Conservation (phyloP, 2,113 vertebrate species). For the Limnothrissa miodon region DNA sequence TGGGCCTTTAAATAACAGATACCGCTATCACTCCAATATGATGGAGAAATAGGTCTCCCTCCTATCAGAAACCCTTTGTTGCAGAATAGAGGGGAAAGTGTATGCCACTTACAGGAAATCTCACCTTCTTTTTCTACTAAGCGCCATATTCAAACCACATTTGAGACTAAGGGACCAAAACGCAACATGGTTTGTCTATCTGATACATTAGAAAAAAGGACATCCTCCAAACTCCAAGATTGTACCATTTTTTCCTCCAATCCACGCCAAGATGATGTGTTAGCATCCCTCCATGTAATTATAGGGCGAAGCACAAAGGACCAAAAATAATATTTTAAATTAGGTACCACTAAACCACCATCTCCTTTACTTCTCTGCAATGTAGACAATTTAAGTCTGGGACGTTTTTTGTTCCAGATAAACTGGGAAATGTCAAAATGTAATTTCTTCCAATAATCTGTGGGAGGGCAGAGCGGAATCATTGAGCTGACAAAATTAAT, state of each 20-base stretch:
- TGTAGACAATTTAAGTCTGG: no score
- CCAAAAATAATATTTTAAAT: no score
- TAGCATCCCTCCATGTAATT: no score
- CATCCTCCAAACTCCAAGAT: no score
- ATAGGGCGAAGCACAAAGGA: no score
- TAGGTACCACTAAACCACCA: no score
- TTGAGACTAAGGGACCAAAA: slow-evolving; percentile 1
- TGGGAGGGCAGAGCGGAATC: no score
- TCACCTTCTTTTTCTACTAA: background rate
- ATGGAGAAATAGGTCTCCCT: background rate
- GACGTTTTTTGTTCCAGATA: no score
- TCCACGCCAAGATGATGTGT: no score
- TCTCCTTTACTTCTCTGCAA: no score
- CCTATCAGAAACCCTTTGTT: slow-evolving; percentile 15
- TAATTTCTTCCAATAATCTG: background rate
- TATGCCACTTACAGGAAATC: slow-evolving; percentile 4
- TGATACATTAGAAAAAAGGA: background rate
- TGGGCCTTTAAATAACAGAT: background rate
- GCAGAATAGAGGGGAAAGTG: slow-evolving; percentile 1
- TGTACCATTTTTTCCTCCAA: no score
- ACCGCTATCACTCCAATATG: background rate
- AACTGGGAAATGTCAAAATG: no score
- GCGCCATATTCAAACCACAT: background rate
- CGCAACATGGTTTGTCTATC: background rate
- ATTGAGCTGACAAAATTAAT: slow-evolving; percentile 13